Base-by-base conservation (phyloP, 2,888 invertebrate genomes). In the Acleris sparsana region DNA sequence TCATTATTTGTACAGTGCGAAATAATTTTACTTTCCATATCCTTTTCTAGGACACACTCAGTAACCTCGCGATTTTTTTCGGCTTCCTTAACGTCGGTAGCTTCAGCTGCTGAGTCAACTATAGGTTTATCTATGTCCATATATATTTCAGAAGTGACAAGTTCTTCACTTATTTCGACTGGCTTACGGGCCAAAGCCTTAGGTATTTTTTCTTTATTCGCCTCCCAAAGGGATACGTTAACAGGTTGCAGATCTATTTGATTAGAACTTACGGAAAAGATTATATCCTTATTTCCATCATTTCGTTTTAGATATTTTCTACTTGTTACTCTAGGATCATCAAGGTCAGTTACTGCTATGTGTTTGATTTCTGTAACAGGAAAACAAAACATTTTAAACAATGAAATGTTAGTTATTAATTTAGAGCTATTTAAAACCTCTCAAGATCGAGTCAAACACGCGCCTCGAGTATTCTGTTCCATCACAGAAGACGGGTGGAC, bases 251-350 rank as follows among this genome's bases (percentile, higher is more conserved):
- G 71, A 67, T 83, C 72, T 51, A 88, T 69, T 77, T 83, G 72
- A 68, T 75, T 79, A 49, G 80, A 82, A 60, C 60, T 71, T 46
- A 70, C 70, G 63, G 85, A 80, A 29, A 77, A 73, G 59, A 89
- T 71, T 39, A 72, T 65, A 17, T 73, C 70, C 70, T 75, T 79
- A 9, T 80, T 81, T 69, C 78, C 76, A 63, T 80, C 72, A 46
- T 69, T 76, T 62, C 75, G 72, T 55, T 84, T 43, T 39, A 79
- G 48, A 76, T 90, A 90, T 65, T 79, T 86, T 46, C 77, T 81
- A 75, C 85, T 87, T 18, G 72, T 73, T 51, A 78, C 63, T 73
- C 91, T 82, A 7, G 92, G 91, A 70, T 91, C 92, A 53, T 87
- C 88, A 20, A 85, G 73, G 9, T 79, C 72, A 25, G 70, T 73